Percentiles rank a stretch among this genome's conserved stretches.
phyloP scores from a whole-genome alignment of 2,797 vertebrate species.

The Catostomus latipinnis region DNA sequence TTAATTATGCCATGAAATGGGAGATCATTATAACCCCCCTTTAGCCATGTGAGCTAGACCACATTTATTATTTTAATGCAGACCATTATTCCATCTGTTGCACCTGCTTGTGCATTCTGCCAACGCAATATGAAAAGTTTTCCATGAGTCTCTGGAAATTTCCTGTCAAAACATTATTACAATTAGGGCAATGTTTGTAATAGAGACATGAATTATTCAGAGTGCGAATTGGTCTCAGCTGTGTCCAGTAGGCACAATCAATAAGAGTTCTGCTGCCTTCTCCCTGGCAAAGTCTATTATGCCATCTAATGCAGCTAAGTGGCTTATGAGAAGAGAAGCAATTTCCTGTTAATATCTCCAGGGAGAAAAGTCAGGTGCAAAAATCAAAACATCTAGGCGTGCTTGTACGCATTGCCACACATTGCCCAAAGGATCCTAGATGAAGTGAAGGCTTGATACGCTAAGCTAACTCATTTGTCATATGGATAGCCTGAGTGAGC shows the following conservation, averaged over 20 bases:
- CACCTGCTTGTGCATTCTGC: constrained; percentile 23
- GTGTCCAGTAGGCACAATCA: constrained; percentile 60
- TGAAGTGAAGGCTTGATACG: constrained; percentile 35
- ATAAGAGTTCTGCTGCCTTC: constrained; percentile 50
- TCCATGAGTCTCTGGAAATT: constrained; percentile 32
- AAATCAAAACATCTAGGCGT: constrained; percentile 44
- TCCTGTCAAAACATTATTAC: constrained; percentile 54
- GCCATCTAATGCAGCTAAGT: constrained; percentile 58
- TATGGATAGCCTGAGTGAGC: constrained; percentile 40
- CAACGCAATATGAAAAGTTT: constrained; percentile 32
- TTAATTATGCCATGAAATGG: constrained; percentile 38
- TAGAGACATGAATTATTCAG: constrained; percentile 58
- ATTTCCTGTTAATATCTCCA: constrained; percentile 62
- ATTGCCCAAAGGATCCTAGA: constrained; percentile 33
- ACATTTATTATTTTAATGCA: constrained; percentile 21
- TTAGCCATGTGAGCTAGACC: constrained; percentile 11
- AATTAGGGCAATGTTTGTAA: constrained; percentile 53
- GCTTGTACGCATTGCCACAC: constrained; percentile 13
- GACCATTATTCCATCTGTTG: constrained; percentile 17
- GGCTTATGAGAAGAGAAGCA: constrained; percentile 60
- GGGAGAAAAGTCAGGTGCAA: constrained; percentile 50
- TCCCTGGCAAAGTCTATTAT: constrained; percentile 60
- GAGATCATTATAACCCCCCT: constrained; percentile 31
- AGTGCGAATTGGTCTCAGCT: constrained; percentile 52
- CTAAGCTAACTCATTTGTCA: constrained; percentile 44